Percentiles rank a stretch among this genome's conserved stretches.
phyloP scores from a whole-genome alignment of 2,888 invertebrate genomes.

The Hirtodrosophila trivittata region DNA sequence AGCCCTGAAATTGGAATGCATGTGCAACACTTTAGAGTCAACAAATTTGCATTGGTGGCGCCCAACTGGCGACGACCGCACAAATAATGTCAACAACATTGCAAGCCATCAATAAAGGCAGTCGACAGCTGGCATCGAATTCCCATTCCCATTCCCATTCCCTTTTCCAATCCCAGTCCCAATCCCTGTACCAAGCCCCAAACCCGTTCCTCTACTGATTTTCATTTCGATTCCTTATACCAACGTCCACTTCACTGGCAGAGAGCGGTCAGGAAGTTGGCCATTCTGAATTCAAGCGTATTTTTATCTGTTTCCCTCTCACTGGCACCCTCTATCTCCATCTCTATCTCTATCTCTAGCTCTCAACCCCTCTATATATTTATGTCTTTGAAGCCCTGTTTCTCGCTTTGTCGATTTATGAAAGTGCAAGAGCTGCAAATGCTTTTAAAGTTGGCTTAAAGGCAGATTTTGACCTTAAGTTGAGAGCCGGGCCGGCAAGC shows the following conservation, averaged over 20 bases:
- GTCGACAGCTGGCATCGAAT: constrained; percentile 50
- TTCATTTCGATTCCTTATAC: background rate
- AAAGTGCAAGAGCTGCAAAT: constrained; percentile 26
- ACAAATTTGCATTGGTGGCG: constrained; percentile 70
- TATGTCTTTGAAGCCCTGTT: background rate
- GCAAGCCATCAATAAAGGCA: constrained; percentile 65
- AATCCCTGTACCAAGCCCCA: background rate
- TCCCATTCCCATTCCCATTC: constrained; percentile 16
- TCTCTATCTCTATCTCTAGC: background rate
- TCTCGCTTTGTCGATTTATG: constrained; percentile 20
- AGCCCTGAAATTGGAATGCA: constrained; percentile 40
- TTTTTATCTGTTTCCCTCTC: constrained; percentile 6
- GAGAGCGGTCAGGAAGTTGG: constrained; percentile 27
- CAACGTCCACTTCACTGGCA: constrained; percentile 1
- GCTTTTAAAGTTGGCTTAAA: constrained; percentile 35
- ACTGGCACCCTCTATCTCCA: background rate
- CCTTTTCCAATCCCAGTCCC: constrained; percentile 11
- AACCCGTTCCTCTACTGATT: background rate
- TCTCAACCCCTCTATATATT: background rate
- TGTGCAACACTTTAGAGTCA: constrained; percentile 59
- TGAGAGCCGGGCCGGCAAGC: background rate
- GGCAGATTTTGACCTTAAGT: constrained; percentile 11
- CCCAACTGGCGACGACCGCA: constrained; percentile 69
- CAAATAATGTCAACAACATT: constrained; percentile 76
- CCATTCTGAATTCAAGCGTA: constrained; percentile 12